Conservation (phyloP, 2,888 invertebrate genomes). For the Fragum fragum region DNA sequence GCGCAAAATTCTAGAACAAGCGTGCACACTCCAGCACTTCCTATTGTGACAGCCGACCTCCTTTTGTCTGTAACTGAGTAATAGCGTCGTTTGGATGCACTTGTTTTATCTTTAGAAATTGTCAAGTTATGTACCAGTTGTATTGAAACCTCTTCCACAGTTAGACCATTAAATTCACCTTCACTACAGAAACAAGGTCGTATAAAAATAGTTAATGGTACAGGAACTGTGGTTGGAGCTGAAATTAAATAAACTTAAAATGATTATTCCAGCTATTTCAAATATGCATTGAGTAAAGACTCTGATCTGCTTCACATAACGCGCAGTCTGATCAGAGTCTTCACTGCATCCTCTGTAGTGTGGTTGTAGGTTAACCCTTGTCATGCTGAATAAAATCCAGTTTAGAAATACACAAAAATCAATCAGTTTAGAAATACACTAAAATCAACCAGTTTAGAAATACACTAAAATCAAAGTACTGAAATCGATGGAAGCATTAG, state of each 20-base stretch:
- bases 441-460: too few relatives aligned
- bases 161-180: slow-evolving; percentile 19
- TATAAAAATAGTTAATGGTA: slow-evolving; percentile 7
- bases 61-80: slow-evolving; percentile 20
- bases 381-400: too few relatives aligned
- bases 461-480: too few relatives aligned
- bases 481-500: too few relatives aligned
- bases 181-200: slow-evolving; percentile 22
- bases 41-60: slow-evolving; percentile 17
- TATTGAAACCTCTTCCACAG: slow-evolving; percentile 10
- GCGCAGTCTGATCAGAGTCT: too few relatives aligned
- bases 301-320: too few relatives aligned
- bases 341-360: too few relatives aligned
- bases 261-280: too few relatives aligned
- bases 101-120: slow-evolving; percentile 4
- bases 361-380: too few relatives aligned
- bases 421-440: too few relatives aligned
- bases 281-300: too few relatives aligned
- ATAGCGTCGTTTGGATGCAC: neutral
- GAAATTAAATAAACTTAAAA: neutral
- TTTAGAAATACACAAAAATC: too few relatives aligned
- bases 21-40: slow-evolving; percentile 8
- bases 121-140: slow-evolving; percentile 25
- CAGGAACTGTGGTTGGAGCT: neutral
- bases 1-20: neutral